Evolutionary conservation across 2,888 invertebrate species (phyloP).

Genomic region (Melanargia galathea): DNA sequence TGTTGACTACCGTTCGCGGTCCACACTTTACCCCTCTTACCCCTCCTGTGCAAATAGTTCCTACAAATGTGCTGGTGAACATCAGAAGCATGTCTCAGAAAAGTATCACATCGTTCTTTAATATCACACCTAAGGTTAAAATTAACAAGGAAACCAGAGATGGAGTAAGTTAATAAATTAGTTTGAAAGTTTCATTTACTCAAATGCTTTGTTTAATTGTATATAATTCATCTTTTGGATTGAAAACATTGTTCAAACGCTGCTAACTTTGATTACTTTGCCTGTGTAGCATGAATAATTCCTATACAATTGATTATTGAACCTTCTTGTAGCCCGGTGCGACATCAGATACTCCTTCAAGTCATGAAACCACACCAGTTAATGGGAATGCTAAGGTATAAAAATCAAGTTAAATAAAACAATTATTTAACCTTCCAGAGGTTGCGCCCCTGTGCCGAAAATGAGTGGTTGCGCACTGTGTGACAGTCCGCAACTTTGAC

Average conservation of each 20-base stretch:
- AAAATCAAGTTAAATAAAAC: background rate
- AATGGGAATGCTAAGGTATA: conserved; percentile 24
- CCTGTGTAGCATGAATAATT: too few species aligned
- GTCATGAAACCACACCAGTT: conserved; percentile 9
- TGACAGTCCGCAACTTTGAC: too few species aligned
- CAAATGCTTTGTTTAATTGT: too few species aligned
- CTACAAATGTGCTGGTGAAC: conserved; percentile 30
- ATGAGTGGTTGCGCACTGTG: too few species aligned
- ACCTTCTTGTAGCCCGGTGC: background rate
- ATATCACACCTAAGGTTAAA: conserved; percentile 56
- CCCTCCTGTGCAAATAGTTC: background rate
- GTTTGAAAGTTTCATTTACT: background rate
- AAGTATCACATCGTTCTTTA: conserved; percentile 75
- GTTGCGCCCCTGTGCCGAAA: too few species aligned
- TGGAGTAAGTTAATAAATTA: conserved; percentile 23
- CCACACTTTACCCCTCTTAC: background rate
- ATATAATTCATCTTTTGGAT: too few species aligned
- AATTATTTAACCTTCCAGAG: too few species aligned
- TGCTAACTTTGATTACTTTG: background rate
- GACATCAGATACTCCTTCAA: conserved; percentile 5
- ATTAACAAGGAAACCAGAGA: conserved; percentile 34
- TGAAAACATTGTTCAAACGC: too few species aligned
- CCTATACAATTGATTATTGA: background rate
- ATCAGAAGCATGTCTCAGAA: conserved; percentile 67
- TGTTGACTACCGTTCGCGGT: background rate